phyloP scores from a whole-genome alignment of 2,888 invertebrate genomes.

The Dolichopus griseipennis region DNA sequence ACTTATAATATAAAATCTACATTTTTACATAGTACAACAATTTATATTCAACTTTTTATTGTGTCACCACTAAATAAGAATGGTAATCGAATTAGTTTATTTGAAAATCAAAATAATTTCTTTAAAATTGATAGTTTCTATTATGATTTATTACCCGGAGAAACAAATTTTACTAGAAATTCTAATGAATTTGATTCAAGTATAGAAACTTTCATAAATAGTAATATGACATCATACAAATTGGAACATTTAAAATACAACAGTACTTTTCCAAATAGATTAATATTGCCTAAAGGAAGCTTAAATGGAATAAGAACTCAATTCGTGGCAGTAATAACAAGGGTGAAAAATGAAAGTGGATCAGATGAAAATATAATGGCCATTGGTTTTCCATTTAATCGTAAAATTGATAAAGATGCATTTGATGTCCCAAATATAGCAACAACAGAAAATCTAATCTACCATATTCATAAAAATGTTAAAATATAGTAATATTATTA shows the following conservation, averaged over 20 bases:
- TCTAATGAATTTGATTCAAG: background rate
- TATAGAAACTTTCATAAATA: background rate
- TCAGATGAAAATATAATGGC: background rate
- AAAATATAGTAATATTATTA: too few relatives aligned
- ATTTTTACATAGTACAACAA: background rate
- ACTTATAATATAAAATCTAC: background rate
- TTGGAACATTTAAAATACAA: background rate
- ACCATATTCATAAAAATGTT: background rate
- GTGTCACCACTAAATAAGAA: background rate
- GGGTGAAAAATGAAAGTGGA: background rate
- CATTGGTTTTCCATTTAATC: constrained; percentile 45
- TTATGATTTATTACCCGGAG: constrained; percentile 31
- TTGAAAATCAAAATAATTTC: constrained; percentile 50
- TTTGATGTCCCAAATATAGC: constrained; percentile 43
- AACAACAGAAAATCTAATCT: background rate
- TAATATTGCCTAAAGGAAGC: background rate
- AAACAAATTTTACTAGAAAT: background rate
- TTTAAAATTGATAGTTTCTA: constrained; percentile 53
- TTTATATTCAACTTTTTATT: background rate
- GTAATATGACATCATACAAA: too few relatives aligned
- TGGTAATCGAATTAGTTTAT: constrained; percentile 44
- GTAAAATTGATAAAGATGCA: constrained; percentile 39
- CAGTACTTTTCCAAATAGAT: background rate
- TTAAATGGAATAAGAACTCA: background rate
- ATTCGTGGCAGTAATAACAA: background rate